Base-by-base conservation (phyloP, 2,888 invertebrate species). In the Melanargia galathea region DNA sequence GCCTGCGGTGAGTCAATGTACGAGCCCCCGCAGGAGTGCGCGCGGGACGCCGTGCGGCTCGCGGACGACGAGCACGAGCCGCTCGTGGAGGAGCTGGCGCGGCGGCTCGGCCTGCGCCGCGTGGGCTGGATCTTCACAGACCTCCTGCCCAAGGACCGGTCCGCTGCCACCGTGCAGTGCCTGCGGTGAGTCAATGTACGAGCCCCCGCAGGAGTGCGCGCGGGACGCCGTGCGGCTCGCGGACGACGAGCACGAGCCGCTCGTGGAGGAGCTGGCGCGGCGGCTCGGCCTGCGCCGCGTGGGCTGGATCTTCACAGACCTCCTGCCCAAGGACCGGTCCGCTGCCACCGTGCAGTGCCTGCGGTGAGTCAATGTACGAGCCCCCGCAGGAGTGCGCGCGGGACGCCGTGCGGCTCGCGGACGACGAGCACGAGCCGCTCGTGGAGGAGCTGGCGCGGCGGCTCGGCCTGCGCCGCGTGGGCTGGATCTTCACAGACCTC, bases 61-160 rank as follows among this genome's bases (percentile, higher is more conserved):
- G 75, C 71, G 66, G 92, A 94, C 0, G 97, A 97, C 80, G 94
- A 96, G 60, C 93, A 92, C 70, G 93, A 93, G 74, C 87, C 86
- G n/a, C 85, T 94, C 65, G 95, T 98, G 33, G 94, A 95, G 66
- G 93, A 94, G 75, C 92, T 99, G 70, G 97, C 98, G 45, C 86
- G 81, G 30, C 92, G 94, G 62, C 93, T 99, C 63, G 97, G 97
- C 22, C 92, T 99, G 75, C 87, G 90, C 68, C 84, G 84, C 73
- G 95, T 99, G 67, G 99, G 99, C 63, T 99, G 99, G 99, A 97
- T 99, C 74, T 99, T 99, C 88, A 99, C 99, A 18, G 99, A 99
- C 93, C 93, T 99, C 69, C 93, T 98, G 75, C 95, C 97, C 64
- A 95, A 96, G 71, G 96, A 97, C 89, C 88, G 95, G 48, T 94